phyloP scores from a whole-genome alignment of 1,140 invertebrate genomes.

The Drosophila leontia region DNA sequence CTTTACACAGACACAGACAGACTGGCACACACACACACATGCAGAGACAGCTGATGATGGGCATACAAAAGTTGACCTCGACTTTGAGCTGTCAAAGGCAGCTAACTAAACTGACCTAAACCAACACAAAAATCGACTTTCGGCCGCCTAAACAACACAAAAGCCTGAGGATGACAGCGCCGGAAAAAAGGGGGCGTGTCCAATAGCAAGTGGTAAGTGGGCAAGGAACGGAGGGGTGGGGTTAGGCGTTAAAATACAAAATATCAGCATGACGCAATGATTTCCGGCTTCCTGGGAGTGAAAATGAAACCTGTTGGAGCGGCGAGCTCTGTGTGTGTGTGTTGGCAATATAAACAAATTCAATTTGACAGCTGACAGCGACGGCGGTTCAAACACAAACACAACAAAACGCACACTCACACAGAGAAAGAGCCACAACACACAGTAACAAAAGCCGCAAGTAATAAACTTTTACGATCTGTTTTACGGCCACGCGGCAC shows the following conservation, averaged over 20 bases:
- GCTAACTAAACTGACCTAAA: slow-evolving; percentile 84
- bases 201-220: background rate
- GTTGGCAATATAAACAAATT: slow-evolving; percentile 84
- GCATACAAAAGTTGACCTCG: slow-evolving; percentile 84
- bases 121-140: slow-evolving; percentile 81
- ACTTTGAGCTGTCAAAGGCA: slow-evolving; percentile 84
- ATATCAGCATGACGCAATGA: slow-evolving; percentile 85
- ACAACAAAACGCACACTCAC: slow-evolving; percentile 20
- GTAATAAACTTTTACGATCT: slow-evolving; percentile 85
- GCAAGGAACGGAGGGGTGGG: background rate
- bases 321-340: slow-evolving; percentile 25
- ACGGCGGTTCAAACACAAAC: slow-evolving; percentile 49
- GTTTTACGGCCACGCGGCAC: slow-evolving; percentile 79
- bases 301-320: slow-evolving; percentile 82
- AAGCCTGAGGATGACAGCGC: slow-evolving; percentile 69
- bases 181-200: slow-evolving; percentile 28
- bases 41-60: slow-evolving; percentile 72
- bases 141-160: slow-evolving; percentile 78
- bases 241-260: slow-evolving; percentile 80
- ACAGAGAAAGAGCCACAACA: slow-evolving; percentile 28
- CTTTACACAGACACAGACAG: slow-evolving; percentile 16
- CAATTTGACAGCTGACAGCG: slow-evolving; percentile 84
- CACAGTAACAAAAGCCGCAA: slow-evolving; percentile 69
- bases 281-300: slow-evolving; percentile 72
- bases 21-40: slow-evolving; percentile 11